Evolutionary conservation across 1,140 invertebrate species (phyloP), one percentile per base, ranked within the genome.

Genomic region (Grapholita molesta): DNA sequence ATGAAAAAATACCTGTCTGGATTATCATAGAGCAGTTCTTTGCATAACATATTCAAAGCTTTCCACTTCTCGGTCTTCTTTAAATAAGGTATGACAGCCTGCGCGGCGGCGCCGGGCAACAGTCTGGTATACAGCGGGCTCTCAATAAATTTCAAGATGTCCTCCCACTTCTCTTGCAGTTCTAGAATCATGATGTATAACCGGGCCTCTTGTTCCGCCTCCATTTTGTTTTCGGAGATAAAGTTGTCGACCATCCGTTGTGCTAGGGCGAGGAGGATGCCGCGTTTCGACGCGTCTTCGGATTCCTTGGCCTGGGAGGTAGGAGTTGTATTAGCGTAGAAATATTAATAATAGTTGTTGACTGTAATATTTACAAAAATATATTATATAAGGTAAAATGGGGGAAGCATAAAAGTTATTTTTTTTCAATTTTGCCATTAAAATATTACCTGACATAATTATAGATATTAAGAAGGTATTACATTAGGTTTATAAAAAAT

Each of bases 181-280:
- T 98, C 96, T 48, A 99, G 91, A 68, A 99, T 97, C 93, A 98
- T 96, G 33, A 99, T 92, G 90, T 98, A 99, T 18, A 99, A 91
- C 64, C 97, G 95, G 0, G 98, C 96, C 92, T 99, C 98, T 90
- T 98, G 97, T 86, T 99, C 98, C 0, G 97, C 96, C 87, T 99
- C 97, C 74, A 99, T 94, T 93, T 97, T 98, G 68, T 95, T 95
- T 74, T 99, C 97, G 18, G 95, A 94, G 57, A 98, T 95, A 83
- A 98, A 95, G 88, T 99, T 99, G 77, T 97, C 94, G 66, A 96
- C 94, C 95, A 96, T 96, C 82, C 95, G 92, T 82, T 96, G 97
- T n/a, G 98, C 98, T 61, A 99, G 92, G 12, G 96, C 94, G 35
- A 99, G 93, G 25, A 95, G 94, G 66, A 98, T 94, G 69, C 91